A percentile compares a stretch with the other conserved stretches of the same genome.
These are phyloP conservation scores for Ophion ellenae DNA, from an alignment of 2,888 invertebrate genomes.

Conservation along the genomic window DNA sequence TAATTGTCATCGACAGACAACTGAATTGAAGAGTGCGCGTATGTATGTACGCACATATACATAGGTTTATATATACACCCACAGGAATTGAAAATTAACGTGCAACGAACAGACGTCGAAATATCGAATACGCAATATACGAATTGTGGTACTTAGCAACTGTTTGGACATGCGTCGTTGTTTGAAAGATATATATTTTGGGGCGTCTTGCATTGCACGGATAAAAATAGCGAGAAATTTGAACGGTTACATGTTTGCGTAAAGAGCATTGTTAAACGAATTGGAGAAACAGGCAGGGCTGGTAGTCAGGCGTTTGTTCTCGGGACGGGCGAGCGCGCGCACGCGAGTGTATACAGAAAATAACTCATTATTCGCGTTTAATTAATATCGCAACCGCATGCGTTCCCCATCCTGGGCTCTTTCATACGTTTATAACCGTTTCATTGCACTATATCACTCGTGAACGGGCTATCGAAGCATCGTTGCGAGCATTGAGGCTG, in stretches of 20 bases:
- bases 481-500: constrained; percentile 34
- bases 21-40: background rate
- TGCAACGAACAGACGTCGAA: background rate
- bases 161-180: background rate
- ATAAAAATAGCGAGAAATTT: constrained; percentile 44
- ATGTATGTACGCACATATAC: background rate
- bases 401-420: constrained; percentile 45
- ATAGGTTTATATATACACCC: background rate
- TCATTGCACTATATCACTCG: constrained; percentile 67
- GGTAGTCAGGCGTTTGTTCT: background rate
- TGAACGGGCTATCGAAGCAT: constrained; percentile 42
- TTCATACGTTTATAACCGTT: constrained; percentile 70
- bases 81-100: background rate
- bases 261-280: background rate
- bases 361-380: constrained; percentile 77
- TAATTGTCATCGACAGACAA: constrained; percentile 24
- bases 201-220: constrained; percentile 20
- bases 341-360: constrained; percentile 72
- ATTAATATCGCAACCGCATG: constrained; percentile 74
- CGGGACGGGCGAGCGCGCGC: constrained; percentile 38
- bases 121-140: constrained; percentile 11
- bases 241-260: background rate
- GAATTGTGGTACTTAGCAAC: background rate
- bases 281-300: background rate
- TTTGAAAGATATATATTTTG: constrained; percentile 27